Evolutionary conservation across 92 coral and sea anemone genomes (phyloP).

Genomic region (Palythoa grandis): DNA sequence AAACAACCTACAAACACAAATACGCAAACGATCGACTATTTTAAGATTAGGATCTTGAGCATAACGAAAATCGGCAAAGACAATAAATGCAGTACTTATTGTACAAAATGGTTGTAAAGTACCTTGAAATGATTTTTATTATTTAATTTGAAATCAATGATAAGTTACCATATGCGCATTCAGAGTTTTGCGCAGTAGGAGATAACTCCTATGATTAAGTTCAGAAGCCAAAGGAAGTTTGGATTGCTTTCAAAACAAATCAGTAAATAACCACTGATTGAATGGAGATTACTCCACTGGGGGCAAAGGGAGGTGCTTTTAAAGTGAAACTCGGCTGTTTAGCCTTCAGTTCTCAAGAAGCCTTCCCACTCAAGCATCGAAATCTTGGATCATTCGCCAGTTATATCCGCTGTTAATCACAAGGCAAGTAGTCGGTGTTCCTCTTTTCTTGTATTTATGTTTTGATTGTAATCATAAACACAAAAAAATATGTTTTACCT

Average conservation of each 20-base stretch:
- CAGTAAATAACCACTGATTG: background rate
- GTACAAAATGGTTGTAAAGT: background rate
- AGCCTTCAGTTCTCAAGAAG: background rate
- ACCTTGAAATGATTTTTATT: background rate
- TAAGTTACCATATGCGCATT: background rate
- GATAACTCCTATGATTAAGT: background rate
- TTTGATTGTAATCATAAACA: no score
- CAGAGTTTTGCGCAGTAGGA: background rate
- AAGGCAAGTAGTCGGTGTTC: background rate
- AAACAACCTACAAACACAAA: background rate
- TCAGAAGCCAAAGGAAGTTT: background rate
- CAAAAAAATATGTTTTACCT: no score
- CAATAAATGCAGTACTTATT: background rate
- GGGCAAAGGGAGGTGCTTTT: background rate
- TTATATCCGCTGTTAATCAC: background rate
- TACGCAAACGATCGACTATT: background rate
- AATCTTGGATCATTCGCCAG: background rate
- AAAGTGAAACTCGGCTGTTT: background rate
- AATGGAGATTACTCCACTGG: background rate
- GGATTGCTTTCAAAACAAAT: background rate
- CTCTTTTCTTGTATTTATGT: background rate
- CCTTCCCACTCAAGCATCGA: background rate
- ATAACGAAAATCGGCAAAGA: background rate
- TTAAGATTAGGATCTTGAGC: background rate
- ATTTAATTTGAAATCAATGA: background rate